A percentile compares a stretch with the other conserved stretches of the same genome.
Evolutionary conservation across 2,888 invertebrate species (phyloP).

Genomic region (Macrosiphum euphorbiae): DNA sequence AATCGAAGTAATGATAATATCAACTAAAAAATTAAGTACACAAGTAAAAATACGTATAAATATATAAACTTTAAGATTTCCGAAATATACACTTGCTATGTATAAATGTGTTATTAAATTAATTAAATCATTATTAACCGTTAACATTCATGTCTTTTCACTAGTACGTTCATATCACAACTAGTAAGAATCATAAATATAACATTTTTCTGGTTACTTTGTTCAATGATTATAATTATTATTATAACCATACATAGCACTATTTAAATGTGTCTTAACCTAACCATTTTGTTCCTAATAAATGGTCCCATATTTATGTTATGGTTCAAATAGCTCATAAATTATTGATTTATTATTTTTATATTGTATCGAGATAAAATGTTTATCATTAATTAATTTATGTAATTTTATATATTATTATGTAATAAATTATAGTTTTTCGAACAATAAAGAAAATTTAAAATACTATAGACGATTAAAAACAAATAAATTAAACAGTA

Average conservation of each 20-base stretch:
- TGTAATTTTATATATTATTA: background rate
- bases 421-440: background rate
- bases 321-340: slow-evolving; percentile 4
- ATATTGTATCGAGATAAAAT: background rate
- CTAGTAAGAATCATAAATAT: background rate
- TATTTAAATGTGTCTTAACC: background rate
- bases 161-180: slow-evolving; percentile 9
- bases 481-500: background rate
- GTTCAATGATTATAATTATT: background rate
- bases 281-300: slow-evolving; percentile 25
- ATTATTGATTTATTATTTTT: background rate
- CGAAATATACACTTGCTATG: background rate
- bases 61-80: slow-evolving; percentile 48
- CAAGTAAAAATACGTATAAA: slow-evolving; percentile 48
- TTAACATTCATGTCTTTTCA: background rate
- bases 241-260: background rate
- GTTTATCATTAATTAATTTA: background rate
- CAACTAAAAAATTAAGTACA: slow-evolving; percentile 21
- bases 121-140: background rate
- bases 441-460: background rate
- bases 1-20: slow-evolving; percentile 6
- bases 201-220: background rate
- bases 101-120: slow-evolving; percentile 8
- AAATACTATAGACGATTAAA: background rate
- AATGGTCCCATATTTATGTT: slow-evolving; percentile 44